Evolutionary conservation across 2,888 invertebrate genomes (phyloP).

Genomic region (Salpingus planirostris): DNA sequence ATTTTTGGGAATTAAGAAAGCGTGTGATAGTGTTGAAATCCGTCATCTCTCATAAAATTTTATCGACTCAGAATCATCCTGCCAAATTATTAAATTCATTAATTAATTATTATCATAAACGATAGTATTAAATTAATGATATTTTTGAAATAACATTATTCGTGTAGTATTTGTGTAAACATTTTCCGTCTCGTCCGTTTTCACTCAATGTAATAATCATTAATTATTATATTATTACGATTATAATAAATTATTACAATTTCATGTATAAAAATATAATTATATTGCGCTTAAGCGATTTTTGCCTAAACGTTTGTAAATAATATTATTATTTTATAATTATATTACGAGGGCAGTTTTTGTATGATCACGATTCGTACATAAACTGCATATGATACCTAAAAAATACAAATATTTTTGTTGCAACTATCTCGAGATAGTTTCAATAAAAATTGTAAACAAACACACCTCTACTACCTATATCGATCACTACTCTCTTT

Average conservation of each 20-base stretch:
- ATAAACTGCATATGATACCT: slow-evolving; percentile 27
- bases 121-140: no score
- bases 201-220: no score
- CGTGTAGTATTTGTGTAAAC: slow-evolving; percentile 12
- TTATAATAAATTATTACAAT: no score
- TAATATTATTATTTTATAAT: slow-evolving; percentile 11
- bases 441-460: slow-evolving; percentile 8
- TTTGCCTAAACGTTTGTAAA: no score
- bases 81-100: slow-evolving; percentile 16
- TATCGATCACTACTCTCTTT: no score
- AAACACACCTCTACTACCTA: not conserved
- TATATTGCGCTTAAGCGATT: no score
- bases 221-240: no score
- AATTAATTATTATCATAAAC: no score
- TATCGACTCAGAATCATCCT: slow-evolving; percentile 19
- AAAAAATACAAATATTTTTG: no score
- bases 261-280: no score
- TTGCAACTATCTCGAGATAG: slow-evolving; percentile 20
- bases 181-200: no score
- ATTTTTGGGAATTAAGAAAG: no score
- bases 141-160: slow-evolving; percentile 14
- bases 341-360: slow-evolving; percentile 27
- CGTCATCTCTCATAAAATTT: slow-evolving; percentile 14
- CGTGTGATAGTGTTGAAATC: slow-evolving; percentile 10
- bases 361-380: slow-evolving; percentile 32